These are phyloP conservation scores for Arrhopalites spinosus DNA, from an alignment of 2,888 invertebrate genomes.

Conservation along the genomic window DNA sequence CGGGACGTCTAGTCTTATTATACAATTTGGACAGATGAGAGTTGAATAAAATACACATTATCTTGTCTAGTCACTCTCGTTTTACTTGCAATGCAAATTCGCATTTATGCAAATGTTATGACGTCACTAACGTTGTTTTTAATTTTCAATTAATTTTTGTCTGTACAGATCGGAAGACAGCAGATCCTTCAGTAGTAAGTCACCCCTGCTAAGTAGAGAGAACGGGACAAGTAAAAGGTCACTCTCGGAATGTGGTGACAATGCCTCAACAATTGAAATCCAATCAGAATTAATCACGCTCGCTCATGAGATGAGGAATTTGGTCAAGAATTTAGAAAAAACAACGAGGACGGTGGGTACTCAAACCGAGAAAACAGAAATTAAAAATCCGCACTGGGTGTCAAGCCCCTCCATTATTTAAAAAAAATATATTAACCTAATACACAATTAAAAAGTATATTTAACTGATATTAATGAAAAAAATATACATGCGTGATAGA, in stretches of 20 bases:
- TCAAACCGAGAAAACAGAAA: slow-evolving; percentile 51
- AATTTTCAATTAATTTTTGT: no score
- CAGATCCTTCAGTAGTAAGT: slow-evolving; percentile 56
- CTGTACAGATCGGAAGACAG: slow-evolving; percentile 53
- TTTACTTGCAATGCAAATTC: no score
- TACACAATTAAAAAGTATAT: neutral
- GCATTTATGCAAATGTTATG: no score
- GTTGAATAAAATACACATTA: no score
- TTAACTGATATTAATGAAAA: no score
- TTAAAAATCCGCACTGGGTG: slow-evolving; percentile 48
- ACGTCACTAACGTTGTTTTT: neutral
- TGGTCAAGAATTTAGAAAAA: slow-evolving; percentile 55
- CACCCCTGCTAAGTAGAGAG: slow-evolving; percentile 55
- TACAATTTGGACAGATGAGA: no score
- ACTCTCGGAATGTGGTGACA: slow-evolving; percentile 54
- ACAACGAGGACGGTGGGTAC: slow-evolving; percentile 50
- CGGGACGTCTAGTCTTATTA: no score
- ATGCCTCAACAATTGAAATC: slow-evolving; percentile 52
- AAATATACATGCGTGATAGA: no score
- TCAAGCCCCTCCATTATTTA: slow-evolving; percentile 56
- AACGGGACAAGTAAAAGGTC: slow-evolving; percentile 56
- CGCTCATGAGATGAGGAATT: slow-evolving; percentile 55
- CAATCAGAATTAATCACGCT: slow-evolving; percentile 55
- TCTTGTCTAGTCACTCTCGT: no score
- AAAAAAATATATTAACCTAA: neutral